A percentile compares a stretch with the other conserved stretches of the same genome.
Evolutionary conservation across 2,797 vertebrate genomes (phyloP).

Genomic region (Danio jaintianensis): DNA sequence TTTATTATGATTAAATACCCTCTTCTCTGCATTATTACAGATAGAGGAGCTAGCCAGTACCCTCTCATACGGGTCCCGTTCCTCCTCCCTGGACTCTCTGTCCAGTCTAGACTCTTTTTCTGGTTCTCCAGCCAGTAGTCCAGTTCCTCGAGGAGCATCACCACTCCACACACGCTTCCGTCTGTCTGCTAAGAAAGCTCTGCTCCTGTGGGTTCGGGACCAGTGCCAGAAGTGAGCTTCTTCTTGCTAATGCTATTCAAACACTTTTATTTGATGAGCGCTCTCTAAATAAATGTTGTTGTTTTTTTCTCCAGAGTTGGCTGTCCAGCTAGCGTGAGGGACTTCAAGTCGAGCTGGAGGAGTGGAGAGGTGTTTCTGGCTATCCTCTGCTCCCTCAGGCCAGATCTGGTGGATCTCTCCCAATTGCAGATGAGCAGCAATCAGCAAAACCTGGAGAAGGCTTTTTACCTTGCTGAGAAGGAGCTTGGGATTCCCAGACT

Average conservation of each 20-base stretch:
- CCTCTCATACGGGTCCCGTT: constrained; percentile 79
- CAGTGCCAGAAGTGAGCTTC: constrained; percentile 81
- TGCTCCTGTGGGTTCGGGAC: constrained; percentile 90
- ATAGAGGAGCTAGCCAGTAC: constrained; percentile 86
- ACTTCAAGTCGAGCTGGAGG: constrained; percentile 94
- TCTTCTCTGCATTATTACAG: constrained; percentile 66
- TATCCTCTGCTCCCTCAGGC: constrained; percentile 86
- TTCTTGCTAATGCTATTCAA: background rate
- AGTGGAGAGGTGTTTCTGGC: constrained; percentile 88
- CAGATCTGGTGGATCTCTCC: constrained; percentile 85
- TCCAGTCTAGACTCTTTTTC: constrained; percentile 75
- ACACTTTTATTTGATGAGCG: background rate
- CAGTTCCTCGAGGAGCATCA: constrained; percentile 62
- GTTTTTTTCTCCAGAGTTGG: constrained; percentile 65
- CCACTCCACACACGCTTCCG: constrained; percentile 81
- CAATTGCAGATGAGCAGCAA: constrained; percentile 78
- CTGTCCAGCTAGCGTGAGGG: constrained; percentile 76
- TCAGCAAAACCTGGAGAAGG: constrained; percentile 87
- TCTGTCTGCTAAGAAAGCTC: constrained; percentile 87
- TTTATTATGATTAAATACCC: background rate
- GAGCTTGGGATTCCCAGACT: constrained; percentile 88
- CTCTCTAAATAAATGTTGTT: background rate
- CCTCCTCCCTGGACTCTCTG: constrained; percentile 77
- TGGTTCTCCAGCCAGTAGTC: constrained; percentile 73
- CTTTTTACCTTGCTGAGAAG: constrained; percentile 86